These are phyloP conservation scores for Lophotriccus pileatus DNA, from an alignment of 2,797 vertebrate species.

Conservation along the genomic window DNA sequence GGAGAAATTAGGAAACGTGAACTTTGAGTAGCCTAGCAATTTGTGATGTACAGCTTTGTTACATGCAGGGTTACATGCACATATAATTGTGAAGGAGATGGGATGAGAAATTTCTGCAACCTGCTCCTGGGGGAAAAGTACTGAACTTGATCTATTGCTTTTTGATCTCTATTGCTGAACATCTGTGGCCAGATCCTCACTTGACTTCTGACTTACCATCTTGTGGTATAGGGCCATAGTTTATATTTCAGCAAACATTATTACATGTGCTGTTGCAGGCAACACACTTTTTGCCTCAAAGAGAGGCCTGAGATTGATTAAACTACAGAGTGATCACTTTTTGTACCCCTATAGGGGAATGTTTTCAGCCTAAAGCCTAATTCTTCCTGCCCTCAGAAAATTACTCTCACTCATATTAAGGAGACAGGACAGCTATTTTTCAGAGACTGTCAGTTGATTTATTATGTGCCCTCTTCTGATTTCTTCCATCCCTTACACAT, in stretches of 20 bases:
- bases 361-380: constrained; percentile 32
- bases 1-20: not conserved
- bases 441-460: constrained; percentile 35
- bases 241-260: constrained; percentile 29
- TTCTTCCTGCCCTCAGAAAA: constrained; percentile 29
- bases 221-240: not conserved
- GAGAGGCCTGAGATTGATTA: constrained; percentile 46
- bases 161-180: not conserved
- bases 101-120: not conserved
- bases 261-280: constrained; percentile 22
- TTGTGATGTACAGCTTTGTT: not conserved
- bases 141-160: not conserved
- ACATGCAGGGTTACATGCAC: not conserved
- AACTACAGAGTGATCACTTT: constrained; percentile 38
- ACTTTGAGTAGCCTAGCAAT: not conserved
- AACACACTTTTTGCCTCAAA: constrained; percentile 6
- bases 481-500: constrained; percentile 44
- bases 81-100: not conserved
- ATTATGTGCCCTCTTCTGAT: constrained; percentile 48
- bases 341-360: not conserved
- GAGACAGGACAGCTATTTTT: constrained; percentile 52
- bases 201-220: constrained; percentile 61
- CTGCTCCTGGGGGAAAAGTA: not conserved
- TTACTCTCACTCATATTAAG: constrained; percentile 53
- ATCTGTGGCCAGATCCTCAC: constrained; percentile 38